Evolutionary conservation across 1,140 invertebrate genomes (phyloP).

Genomic region (Sycophaga agraensis): DNA sequence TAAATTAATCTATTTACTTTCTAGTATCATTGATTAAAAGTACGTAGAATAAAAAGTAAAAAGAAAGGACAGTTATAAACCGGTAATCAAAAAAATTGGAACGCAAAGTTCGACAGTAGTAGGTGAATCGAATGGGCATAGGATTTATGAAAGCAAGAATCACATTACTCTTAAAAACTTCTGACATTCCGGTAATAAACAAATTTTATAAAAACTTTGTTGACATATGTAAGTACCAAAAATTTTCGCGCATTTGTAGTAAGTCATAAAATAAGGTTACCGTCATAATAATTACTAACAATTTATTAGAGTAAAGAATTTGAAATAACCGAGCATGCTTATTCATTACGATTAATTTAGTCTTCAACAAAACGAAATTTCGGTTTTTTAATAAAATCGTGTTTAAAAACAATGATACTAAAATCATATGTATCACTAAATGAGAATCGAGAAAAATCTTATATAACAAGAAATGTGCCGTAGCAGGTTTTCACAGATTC

Average conservation of each 20-base stretch:
- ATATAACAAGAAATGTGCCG: too few relatives aligned
- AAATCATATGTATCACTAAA: too few relatives aligned
- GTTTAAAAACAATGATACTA: too few relatives aligned
- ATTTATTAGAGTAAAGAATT: neutral
- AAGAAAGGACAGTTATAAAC: neutral
- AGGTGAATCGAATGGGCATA: neutral
- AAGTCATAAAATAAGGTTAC: neutral
- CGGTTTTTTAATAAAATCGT: too few relatives aligned
- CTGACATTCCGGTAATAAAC: neutral
- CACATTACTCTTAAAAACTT: neutral
- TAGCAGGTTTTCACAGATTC: too few relatives aligned
- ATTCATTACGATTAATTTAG: too few relatives aligned
- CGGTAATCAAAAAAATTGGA: slow-evolving; percentile 14
- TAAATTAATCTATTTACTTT: too few relatives aligned
- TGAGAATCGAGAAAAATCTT: too few relatives aligned
- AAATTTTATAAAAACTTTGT: neutral
- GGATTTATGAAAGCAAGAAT: slow-evolving; percentile 1
- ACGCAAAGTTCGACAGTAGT: slow-evolving; percentile 11
- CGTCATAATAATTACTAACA: neutral
- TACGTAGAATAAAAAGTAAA: neutral
- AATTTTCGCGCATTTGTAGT: neutral
- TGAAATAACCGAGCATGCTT: too few relatives aligned
- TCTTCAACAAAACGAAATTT: too few relatives aligned
- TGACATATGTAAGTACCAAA: neutral
- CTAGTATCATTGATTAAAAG: too few relatives aligned